Conservation (phyloP, 1,140 invertebrate genomes). For the Ips typographus region DNA sequence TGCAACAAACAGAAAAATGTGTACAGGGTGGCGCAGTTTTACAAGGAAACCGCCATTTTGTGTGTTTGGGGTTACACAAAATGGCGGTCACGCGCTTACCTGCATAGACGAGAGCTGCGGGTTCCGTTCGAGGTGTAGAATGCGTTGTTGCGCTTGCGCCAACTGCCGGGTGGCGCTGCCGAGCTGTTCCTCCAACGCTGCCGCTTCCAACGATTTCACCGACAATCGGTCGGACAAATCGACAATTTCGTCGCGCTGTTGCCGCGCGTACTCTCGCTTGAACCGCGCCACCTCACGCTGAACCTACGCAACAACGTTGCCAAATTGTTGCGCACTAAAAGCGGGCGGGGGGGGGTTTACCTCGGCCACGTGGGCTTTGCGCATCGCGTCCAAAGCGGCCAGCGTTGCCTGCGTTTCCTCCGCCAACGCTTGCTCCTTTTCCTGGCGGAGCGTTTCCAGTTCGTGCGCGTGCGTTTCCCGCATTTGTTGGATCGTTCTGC, state of each 20-base stretch:
- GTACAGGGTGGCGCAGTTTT: not conserved
- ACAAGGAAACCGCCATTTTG: not conserved
- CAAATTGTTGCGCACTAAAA: not conserved
- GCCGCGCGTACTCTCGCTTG: conserved; percentile 80
- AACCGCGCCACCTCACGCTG: conserved; percentile 84
- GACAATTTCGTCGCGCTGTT: conserved; percentile 74
- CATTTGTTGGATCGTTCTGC: conserved; percentile 74
- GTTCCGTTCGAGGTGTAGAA: conserved; percentile 73
- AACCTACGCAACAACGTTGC: conserved; percentile 48
- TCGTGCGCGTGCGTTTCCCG: conserved; percentile 82
- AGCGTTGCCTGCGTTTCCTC: conserved; percentile 85
- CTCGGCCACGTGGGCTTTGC: conserved; percentile 90
- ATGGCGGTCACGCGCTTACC: conserved; percentile 45
- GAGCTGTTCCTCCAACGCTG: conserved; percentile 81
- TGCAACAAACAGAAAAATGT: not conserved
- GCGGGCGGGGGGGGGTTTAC: conserved; percentile 41
- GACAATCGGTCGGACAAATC: conserved; percentile 89
- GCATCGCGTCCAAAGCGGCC: conserved; percentile 86
- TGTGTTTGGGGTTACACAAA: too few species aligned
- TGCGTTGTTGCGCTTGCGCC: conserved; percentile 76
- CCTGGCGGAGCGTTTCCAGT: conserved; percentile 67
- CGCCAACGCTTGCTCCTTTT: conserved; percentile 85
- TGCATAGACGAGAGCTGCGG: conserved; percentile 61
- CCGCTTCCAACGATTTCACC: conserved; percentile 87
- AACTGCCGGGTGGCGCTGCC: conserved; percentile 74